Conservation (phyloP, 2,888 invertebrate species). For the Monoplex corrugatus region DNA sequence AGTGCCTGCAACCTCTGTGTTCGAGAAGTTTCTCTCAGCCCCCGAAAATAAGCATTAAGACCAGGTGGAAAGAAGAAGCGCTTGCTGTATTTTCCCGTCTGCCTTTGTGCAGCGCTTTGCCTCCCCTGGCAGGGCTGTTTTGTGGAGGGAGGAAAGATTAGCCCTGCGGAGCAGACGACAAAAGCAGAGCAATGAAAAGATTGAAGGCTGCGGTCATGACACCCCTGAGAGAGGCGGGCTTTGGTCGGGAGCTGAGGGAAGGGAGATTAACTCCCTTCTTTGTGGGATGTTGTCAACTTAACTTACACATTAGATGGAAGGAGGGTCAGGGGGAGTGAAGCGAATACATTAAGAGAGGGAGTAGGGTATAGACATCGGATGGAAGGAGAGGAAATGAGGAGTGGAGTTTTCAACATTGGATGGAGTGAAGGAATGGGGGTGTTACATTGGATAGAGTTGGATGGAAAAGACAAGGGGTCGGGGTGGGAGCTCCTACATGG, state of each 20-base stretch:
- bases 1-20: background rate
- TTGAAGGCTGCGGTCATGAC: constrained; percentile 23
- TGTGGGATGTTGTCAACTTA: constrained; percentile 2
- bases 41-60: background rate
- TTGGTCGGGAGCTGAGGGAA: background rate
- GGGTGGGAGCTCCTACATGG: background rate
- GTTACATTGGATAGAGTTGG: background rate
- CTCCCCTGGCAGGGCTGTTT: background rate
- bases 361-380: background rate
- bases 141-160: constrained; percentile 31
- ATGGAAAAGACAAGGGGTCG: background rate
- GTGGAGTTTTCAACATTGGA: no score
- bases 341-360: background rate
- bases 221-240: constrained; percentile 21
- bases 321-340: background rate
- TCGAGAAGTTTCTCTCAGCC: background rate
- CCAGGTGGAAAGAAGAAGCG: constrained; percentile 7
- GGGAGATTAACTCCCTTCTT: constrained; percentile 24
- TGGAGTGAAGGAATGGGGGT: background rate
- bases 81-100: background rate
- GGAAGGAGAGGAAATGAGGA: background rate
- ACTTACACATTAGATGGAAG: background rate
- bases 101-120: constrained; percentile 32
- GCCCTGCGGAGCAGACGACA: constrained; percentile 24
- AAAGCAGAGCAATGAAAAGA: constrained; percentile 39